These are phyloP conservation scores for Diadegma fenestrale DNA, from an alignment of 2,888 invertebrate species.

Conservation along the genomic window DNA sequence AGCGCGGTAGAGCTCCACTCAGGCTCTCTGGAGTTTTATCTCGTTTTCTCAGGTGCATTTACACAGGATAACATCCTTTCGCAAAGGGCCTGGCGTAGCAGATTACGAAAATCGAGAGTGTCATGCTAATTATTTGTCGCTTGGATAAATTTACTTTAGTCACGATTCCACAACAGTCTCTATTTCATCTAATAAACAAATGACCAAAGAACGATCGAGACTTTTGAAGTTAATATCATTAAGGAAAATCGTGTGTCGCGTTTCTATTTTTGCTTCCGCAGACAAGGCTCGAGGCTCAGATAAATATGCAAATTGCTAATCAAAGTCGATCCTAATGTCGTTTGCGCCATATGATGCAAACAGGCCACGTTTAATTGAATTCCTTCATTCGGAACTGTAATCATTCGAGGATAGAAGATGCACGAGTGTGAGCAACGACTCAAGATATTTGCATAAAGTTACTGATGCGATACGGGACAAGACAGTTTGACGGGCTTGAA, in stretches of 20 bases:
- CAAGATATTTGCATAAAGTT: constrained; percentile 44
- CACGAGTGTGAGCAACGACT: constrained; percentile 37
- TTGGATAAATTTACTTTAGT: constrained; percentile 30
- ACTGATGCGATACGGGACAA: constrained; percentile 29
- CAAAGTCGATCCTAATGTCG: constrained; percentile 3
- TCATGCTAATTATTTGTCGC: constrained; percentile 39
- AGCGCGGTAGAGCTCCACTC: constrained; percentile 19
- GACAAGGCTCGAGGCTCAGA: background rate
- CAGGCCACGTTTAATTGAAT: constrained; percentile 47
- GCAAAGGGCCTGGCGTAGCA: background rate
- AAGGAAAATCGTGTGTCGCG: background rate
- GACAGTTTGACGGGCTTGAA: constrained; percentile 26
- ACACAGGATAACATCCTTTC: background rate
- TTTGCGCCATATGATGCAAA: constrained; percentile 2
- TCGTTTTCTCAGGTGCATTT: constrained; percentile 47
- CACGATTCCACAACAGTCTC: background rate
- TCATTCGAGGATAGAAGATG: constrained; percentile 17
- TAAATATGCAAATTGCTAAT: background rate
- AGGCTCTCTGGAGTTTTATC: background rate
- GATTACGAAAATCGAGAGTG: constrained; percentile 52
- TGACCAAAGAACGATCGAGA: background rate
- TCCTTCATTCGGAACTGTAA: constrained; percentile 34
- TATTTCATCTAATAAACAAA: background rate
- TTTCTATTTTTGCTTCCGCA: background rate
- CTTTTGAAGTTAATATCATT: too few species aligned